These are phyloP conservation scores for Cryptotermes secundus DNA, from an alignment of 1,140 invertebrate genomes.

Conservation along the genomic window DNA sequence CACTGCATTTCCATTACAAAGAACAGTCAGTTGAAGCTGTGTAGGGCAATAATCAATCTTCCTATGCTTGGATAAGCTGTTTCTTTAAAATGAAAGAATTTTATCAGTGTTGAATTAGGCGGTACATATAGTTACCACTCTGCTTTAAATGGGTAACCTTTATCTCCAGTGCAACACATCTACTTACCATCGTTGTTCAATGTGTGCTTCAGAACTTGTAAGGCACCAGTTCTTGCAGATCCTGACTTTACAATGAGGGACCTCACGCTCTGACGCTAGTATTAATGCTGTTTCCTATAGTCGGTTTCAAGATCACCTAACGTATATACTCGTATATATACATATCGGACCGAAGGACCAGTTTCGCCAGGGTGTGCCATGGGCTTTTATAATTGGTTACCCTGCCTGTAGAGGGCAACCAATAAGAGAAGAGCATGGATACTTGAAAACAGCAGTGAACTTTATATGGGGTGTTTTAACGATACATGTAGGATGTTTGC, in stretches of 20 bases:
- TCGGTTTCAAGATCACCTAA: not conserved
- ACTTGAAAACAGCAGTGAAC: slow-evolving; percentile 2
- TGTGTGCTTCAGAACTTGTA: not conserved
- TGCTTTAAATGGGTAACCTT: too few species aligned
- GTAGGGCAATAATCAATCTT: too few species aligned
- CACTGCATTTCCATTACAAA: too few species aligned
- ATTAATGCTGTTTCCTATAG: not conserved
- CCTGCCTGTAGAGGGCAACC: not conserved
- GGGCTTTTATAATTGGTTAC: not conserved
- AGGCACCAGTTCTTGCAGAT: not conserved
- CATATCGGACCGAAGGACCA: not conserved
- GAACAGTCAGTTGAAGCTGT: too few species aligned
- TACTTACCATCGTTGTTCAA: not conserved
- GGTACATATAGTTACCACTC: too few species aligned
- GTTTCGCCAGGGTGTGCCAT: not conserved
- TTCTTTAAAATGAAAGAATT: too few species aligned
- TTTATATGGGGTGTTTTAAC: not conserved
- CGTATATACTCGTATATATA: slow-evolving; percentile 3
- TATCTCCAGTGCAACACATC: too few species aligned
- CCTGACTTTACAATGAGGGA: not conserved
- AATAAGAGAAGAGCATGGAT: not conserved
- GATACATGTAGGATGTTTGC: not conserved
- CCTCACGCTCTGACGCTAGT: not conserved
- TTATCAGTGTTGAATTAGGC: too few species aligned
- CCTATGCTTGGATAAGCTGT: too few species aligned